A percentile compares a stretch with the other conserved stretches of the same genome.
phyloP scores from a whole-genome alignment of 2,113 vertebrate genomes.

The Riparia riparia region DNA sequence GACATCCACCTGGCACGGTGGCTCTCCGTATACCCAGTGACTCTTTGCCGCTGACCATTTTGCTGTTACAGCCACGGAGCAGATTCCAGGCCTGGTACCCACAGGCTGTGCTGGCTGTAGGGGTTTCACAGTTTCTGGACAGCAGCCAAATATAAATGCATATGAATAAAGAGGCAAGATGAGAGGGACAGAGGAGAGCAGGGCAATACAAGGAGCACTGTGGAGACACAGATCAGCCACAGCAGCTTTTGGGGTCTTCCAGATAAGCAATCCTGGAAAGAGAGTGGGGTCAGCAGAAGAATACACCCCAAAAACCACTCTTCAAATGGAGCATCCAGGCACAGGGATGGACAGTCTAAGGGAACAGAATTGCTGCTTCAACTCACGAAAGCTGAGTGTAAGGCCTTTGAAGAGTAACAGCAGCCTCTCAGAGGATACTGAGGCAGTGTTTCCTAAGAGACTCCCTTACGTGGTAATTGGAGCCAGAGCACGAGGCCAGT shows the following conservation, averaged over 20 bases:
- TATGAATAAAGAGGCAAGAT: not conserved
- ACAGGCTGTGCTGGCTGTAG: not conserved
- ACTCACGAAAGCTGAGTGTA: not conserved
- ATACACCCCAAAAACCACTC: not conserved
- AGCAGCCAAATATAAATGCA: not conserved
- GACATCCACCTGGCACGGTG: not conserved
- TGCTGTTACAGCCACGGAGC: not conserved
- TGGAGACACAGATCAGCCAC: rapidly evolving
- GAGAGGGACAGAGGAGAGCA: not conserved
- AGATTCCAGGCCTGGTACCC: not conserved
- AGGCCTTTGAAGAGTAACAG: not conserved
- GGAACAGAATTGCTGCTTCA: not conserved
- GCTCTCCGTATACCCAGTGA: not conserved
- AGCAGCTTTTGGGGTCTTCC: not conserved
- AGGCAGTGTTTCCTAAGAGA: slow-evolving; percentile 38
- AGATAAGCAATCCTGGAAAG: not conserved
- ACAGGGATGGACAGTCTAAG: not conserved
- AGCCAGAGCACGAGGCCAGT: slow-evolving; percentile 53
- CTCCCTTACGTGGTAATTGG: slow-evolving; percentile 49
- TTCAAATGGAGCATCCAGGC: not conserved
- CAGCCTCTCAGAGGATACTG: slow-evolving; percentile 4
- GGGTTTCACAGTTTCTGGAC: not conserved
- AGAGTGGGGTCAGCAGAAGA: not conserved
- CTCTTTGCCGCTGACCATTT: not conserved
- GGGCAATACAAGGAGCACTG: not conserved